Conservation (phyloP, 2,797 vertebrate species). For the Danio choprae region DNA sequence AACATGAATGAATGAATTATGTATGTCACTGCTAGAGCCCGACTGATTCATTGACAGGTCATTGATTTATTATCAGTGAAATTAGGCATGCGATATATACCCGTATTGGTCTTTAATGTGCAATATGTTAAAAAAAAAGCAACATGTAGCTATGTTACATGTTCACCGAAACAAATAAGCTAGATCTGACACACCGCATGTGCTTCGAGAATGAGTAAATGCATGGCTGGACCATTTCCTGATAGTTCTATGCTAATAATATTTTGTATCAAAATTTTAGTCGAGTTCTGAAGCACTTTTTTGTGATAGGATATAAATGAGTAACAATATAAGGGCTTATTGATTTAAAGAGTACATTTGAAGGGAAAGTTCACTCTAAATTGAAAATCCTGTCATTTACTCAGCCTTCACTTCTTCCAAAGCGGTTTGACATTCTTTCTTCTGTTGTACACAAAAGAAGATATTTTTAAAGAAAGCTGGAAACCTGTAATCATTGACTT, state of each 20-base stretch:
- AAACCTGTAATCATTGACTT: no score
- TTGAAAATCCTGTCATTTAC: no score
- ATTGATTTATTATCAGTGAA: neutral
- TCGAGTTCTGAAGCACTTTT: neutral
- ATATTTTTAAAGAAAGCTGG: no score
- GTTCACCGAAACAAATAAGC: neutral
- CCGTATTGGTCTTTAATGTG: neutral
- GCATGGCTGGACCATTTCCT: conserved; percentile 6
- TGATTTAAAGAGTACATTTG: neutral
- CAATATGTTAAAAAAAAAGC: neutral
- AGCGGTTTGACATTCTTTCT: no score
- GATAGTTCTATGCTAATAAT: neutral
- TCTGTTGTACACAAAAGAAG: no score
- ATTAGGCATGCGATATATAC: neutral
- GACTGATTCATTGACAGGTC: conserved; percentile 13
- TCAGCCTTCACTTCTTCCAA: no score
- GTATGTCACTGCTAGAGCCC: conserved; percentile 6
- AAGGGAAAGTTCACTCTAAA: no score
- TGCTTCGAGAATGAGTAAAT: conserved; percentile 1
- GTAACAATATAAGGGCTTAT: neutral
- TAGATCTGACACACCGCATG: neutral
- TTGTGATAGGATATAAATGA: neutral
- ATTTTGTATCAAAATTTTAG: neutral
- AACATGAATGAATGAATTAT: neutral
- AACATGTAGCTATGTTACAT: neutral